Evolutionary conservation across 2,888 invertebrate genomes (phyloP).

Genomic region (Rhamphomyia laevipes): DNA sequence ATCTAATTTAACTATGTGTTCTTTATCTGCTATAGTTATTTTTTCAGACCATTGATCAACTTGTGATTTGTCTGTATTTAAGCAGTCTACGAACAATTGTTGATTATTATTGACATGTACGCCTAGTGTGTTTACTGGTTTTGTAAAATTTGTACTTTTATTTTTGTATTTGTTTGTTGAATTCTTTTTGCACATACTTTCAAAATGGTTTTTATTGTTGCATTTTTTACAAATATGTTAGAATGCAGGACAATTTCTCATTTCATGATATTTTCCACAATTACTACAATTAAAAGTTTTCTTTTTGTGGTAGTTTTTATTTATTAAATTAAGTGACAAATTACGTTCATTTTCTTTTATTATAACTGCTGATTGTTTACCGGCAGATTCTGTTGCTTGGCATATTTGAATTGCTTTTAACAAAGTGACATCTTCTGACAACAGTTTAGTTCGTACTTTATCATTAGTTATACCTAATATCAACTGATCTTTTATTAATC

Average conservation of each 20-base stretch:
- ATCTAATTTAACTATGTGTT: background rate
- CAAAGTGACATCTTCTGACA: slow-evolving; percentile 1
- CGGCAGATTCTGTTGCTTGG: slow-evolving; percentile 1
- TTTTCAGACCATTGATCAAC: background rate
- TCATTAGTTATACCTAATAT: background rate
- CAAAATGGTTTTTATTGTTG: too few species aligned
- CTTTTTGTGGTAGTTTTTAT: background rate
- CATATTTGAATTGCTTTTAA: slow-evolving; percentile 1
- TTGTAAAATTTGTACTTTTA: too few species aligned
- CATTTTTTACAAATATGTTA: background rate
- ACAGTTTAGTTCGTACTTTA: slow-evolving; percentile 3
- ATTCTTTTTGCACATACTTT: too few species aligned
- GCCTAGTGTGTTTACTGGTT: background rate
- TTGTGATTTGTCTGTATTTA: background rate
- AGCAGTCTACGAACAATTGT: background rate
- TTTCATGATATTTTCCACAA: background rate
- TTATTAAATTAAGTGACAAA: background rate
- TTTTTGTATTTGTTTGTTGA: too few species aligned
- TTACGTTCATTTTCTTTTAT: background rate
- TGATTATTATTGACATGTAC: background rate
- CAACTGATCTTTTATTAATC: background rate
- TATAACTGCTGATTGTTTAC: slow-evolving; percentile 1
- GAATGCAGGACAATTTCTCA: slow-evolving; percentile 3
- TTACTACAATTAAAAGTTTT: background rate
- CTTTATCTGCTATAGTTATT: background rate